Evolutionary conservation across 1,140 invertebrate species (phyloP), one percentile per base, ranked within the genome.

Genomic region (Hormaphis cornu): DNA sequence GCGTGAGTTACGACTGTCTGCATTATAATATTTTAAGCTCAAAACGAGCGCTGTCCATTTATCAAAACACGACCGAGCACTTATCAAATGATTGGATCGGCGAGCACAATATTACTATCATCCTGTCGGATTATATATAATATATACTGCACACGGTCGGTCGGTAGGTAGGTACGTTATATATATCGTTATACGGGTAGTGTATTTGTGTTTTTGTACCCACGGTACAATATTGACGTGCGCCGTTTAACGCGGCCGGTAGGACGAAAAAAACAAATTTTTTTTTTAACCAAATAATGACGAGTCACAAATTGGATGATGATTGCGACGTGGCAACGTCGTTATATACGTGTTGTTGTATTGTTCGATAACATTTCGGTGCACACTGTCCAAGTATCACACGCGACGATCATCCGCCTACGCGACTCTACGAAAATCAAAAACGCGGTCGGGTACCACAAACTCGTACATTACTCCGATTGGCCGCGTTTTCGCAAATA

Each of bases 11-110:
- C n/a, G n/a, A n/a, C n/a, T n/a, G n/a, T n/a, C n/a, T n/a, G n/a
- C n/a, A n/a, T n/a, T n/a, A n/a, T n/a, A n/a, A n/a, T n/a, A n/a
- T n/a, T n/a, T n/a, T n/a, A n/a, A n/a, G n/a, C n/a, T n/a, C n/a
- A n/a, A n/a, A n/a, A n/a, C 5, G 26, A 16, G 40, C 14, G 24
- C 22, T n/a, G 44, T 66, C 42, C 61, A 66, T 66, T 66, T 66
- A 66, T 66, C 61, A 66, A 66, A 66, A 48, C 10, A 40, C 54
- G 20, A 40, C 33, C 35, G 30, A 4, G 6, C 22, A 28, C 28
- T 66, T 66, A 66, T 66, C 61, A 48, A 48, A 48, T 48, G 42
- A 66, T 66, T 66, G 61, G 61, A 66, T 66, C 61, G 61, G 61
- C 61, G 61, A 66, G 50, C 61, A 66, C 18, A 48, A 66, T 66